phyloP scores from a whole-genome alignment of 1,140 invertebrate genomes.

The Cecropterus lyciades region DNA sequence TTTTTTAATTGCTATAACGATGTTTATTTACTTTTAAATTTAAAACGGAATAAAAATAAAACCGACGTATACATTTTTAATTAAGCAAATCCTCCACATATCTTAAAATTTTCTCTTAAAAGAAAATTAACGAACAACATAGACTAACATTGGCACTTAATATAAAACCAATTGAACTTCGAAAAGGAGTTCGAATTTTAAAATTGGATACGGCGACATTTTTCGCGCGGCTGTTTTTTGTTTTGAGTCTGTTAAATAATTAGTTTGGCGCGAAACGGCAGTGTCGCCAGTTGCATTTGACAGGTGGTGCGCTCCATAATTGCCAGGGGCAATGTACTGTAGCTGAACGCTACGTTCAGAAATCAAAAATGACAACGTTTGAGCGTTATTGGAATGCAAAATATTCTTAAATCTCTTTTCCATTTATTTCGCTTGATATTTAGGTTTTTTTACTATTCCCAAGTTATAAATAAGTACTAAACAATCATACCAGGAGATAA shows the following conservation, averaged over 20 bases:
- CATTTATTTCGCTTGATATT: too few relatives aligned
- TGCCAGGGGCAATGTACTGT: slow-evolving; percentile 44
- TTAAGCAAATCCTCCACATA: too few relatives aligned
- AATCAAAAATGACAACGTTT: slow-evolving; percentile 1
- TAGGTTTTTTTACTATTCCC: too few relatives aligned
- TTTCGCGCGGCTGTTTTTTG: slow-evolving; percentile 37
- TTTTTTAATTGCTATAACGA: too few relatives aligned
- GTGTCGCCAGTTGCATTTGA: slow-evolving; percentile 58
- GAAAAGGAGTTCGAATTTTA: slow-evolving; percentile 34
- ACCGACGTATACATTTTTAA: too few relatives aligned
- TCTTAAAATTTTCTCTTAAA: too few relatives aligned
- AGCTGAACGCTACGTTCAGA: slow-evolving; percentile 8
- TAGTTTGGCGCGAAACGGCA: slow-evolving; percentile 49
- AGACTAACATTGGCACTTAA: slow-evolving; percentile 20
- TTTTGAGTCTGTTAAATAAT: slow-evolving; percentile 56
- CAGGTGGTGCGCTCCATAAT: slow-evolving; percentile 62
- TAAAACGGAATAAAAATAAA: too few relatives aligned
- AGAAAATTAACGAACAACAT: slow-evolving; percentile 14
- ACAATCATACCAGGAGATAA: too few relatives aligned
- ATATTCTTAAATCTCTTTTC: background rate
- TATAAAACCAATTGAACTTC: slow-evolving; percentile 16
- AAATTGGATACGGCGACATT: slow-evolving; percentile 35
- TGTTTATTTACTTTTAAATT: too few relatives aligned
- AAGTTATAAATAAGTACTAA: too few relatives aligned
- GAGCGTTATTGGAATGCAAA: background rate